A percentile compares a stretch with the other conserved stretches of the same genome.
Evolutionary conservation across 2,888 invertebrate species (phyloP).

Genomic region (Oasisia sp.): DNA sequence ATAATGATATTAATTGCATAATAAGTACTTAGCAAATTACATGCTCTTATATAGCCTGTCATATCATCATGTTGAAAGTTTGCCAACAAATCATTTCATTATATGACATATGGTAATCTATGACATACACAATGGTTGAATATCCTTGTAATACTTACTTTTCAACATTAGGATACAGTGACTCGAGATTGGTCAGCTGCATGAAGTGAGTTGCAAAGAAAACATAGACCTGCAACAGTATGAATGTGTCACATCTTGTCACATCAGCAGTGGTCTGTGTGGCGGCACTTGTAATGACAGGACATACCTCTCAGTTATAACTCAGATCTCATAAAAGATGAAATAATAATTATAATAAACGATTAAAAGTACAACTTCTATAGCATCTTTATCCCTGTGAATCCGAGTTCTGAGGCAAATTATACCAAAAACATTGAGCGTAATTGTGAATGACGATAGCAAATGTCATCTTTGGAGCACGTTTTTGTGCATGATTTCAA

Average conservation of each 20-base stretch:
- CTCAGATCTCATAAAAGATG: neutral
- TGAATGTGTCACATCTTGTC: neutral
- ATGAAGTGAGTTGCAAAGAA: conserved; percentile 68
- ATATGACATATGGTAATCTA: neutral
- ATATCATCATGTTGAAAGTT: neutral
- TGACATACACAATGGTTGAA: neutral
- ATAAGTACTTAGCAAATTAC: neutral
- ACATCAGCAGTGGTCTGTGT: neutral
- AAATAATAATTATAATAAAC: too few species aligned
- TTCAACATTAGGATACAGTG: conserved; percentile 72
- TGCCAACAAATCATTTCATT: neutral
- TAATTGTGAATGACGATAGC: too few species aligned
- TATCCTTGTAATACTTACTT: conserved; percentile 71
- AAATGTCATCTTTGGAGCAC: too few species aligned
- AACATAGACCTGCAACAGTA: conserved; percentile 63
- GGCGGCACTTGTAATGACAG: neutral
- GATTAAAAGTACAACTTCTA: too few species aligned
- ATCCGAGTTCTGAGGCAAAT: too few species aligned
- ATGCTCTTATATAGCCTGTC: neutral
- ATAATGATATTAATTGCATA: neutral
- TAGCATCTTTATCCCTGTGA: too few species aligned
- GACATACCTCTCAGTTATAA: neutral
- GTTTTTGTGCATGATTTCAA: too few species aligned
- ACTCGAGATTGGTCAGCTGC: conserved; percentile 63
- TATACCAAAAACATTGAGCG: too few species aligned